These are phyloP conservation scores for Villa cingulata DNA, from an alignment of 2,888 invertebrate genomes.

Conservation along the genomic window DNA sequence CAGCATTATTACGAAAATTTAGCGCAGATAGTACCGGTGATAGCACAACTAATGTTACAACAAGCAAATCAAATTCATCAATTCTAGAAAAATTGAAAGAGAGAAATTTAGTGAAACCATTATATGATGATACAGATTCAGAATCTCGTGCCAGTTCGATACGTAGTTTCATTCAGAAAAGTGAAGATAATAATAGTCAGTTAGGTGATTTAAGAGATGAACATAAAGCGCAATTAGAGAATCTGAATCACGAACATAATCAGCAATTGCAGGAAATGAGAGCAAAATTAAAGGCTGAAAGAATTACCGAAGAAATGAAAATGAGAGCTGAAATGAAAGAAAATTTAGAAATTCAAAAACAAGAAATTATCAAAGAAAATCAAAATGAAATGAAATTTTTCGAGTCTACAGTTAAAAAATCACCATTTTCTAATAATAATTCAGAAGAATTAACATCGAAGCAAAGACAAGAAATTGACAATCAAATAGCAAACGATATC, in stretches of 20 bases:
- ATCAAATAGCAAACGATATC: slow-evolving; percentile 13
- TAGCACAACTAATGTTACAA: background rate
- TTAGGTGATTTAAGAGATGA: slow-evolving; percentile 40
- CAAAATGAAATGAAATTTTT: slow-evolving; percentile 21
- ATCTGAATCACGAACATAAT: slow-evolving; percentile 25
- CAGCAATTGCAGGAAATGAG: slow-evolving; percentile 38
- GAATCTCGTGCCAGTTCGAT: slow-evolving; percentile 33
- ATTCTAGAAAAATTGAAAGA: slow-evolving; percentile 27
- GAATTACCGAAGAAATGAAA: slow-evolving; percentile 36
- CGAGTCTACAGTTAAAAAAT: slow-evolving; percentile 13
- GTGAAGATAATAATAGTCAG: slow-evolving; percentile 27
- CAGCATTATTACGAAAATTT: slow-evolving; percentile 9
- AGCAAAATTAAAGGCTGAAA: slow-evolving; percentile 36
- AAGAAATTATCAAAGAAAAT: slow-evolving; percentile 26
- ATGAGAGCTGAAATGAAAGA: slow-evolving; percentile 41
- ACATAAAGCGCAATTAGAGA: slow-evolving; percentile 40
- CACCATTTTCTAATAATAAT: slow-evolving; percentile 8
- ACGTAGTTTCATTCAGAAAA: slow-evolving; percentile 29
- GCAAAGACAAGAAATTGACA: slow-evolving; percentile 17
- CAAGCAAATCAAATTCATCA: slow-evolving; percentile 13
- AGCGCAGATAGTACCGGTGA: slow-evolving; percentile 17
- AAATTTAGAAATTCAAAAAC: slow-evolving; percentile 36
- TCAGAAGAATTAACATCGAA: slow-evolving; percentile 20
- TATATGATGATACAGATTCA: slow-evolving; percentile 34
- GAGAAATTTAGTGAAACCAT: slow-evolving; percentile 21